A percentile compares a stretch with the other conserved stretches of the same genome.
Evolutionary conservation across 2,113 vertebrate species (phyloP).

Genomic region (Colistium nudipinnis): DNA sequence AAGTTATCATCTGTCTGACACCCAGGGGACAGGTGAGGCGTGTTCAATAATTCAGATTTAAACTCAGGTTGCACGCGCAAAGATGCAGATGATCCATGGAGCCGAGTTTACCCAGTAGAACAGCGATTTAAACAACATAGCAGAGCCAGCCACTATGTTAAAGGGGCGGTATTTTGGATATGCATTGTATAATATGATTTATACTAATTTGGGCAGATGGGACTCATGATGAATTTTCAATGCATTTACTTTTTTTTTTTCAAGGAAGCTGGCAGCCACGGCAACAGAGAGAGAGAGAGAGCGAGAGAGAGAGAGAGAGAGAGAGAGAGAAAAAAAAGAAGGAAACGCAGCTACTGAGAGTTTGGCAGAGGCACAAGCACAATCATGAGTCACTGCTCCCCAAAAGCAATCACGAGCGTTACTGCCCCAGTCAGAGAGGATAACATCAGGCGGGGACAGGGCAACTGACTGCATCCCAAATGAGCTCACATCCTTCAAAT

Average conservation of each 20-base stretch:
- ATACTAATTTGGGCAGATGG: not conserved
- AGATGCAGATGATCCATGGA: not conserved
- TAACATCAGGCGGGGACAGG: conserved; percentile 63
- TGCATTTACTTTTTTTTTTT: conserved; percentile 35
- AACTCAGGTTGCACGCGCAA: conserved; percentile 4
- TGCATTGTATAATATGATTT: not conserved
- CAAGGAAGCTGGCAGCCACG: conserved; percentile 2
- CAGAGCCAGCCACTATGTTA: not conserved
- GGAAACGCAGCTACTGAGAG: conserved; percentile 49
- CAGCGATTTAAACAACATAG: not conserved
- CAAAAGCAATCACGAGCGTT: conserved; percentile 68
- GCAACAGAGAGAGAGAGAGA: conserved; percentile 11
- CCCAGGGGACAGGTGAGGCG: conserved; percentile 28
- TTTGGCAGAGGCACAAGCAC: conserved; percentile 54
- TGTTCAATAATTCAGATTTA: conserved; percentile 27
- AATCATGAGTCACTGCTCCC: conserved; percentile 73
- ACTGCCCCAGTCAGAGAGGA: conserved; percentile 63
- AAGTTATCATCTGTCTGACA: conserved; percentile 12
- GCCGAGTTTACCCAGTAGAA: not conserved
- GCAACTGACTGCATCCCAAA: conserved; percentile 66
- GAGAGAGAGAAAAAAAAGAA: conserved; percentile 1
- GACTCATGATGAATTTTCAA: conserved; percentile 5
- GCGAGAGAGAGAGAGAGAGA: not conserved
- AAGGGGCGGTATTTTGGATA: conserved; percentile 7
- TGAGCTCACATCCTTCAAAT: conserved; percentile 73